A percentile compares a stretch with the other conserved stretches of the same genome.
phyloP scores from a whole-genome alignment of 2,888 invertebrate genomes.

The Archips xylosteana region DNA sequence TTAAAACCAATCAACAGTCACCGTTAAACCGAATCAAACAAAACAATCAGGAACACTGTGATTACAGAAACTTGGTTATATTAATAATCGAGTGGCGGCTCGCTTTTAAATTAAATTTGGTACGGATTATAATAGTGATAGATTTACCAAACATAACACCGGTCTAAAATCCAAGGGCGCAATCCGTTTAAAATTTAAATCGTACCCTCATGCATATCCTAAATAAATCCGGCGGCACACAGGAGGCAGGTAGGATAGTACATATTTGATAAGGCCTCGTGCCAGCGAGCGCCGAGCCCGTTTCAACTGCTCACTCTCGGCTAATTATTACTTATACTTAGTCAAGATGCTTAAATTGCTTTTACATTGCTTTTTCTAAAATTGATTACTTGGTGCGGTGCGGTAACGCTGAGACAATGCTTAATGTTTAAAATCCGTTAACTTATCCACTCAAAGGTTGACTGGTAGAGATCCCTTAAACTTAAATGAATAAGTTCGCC shows the following conservation, averaged over 20 bases:
- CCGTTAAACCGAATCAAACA: slow-evolving; percentile 24
- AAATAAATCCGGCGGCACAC: slow-evolving; percentile 81
- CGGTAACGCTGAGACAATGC: no score
- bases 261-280: slow-evolving; percentile 83
- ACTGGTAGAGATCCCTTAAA: no score
- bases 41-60: slow-evolving; percentile 28
- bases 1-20: slow-evolving; percentile 22
- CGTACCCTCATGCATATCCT: slow-evolving; percentile 85
- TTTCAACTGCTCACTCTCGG: slow-evolving; percentile 71
- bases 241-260: slow-evolving; percentile 78
- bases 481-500: no score
- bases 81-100: slow-evolving; percentile 70
- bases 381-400: background rate
- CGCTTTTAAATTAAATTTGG: slow-evolving; percentile 70
- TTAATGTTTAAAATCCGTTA: no score
- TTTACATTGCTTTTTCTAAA: slow-evolving; percentile 49
- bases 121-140: slow-evolving; percentile 70
- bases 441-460: no score
- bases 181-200: slow-evolving; percentile 86
- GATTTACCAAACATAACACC: slow-evolving; percentile 80
- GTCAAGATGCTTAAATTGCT: slow-evolving; percentile 66
- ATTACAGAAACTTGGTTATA: slow-evolving; percentile 58
- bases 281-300: slow-evolving; percentile 61
- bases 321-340: slow-evolving; percentile 83
- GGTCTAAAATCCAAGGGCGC: slow-evolving; percentile 81